These are phyloP conservation scores for Thalpophila matura DNA, from an alignment of 2,888 invertebrate genomes.

Conservation along the genomic window DNA sequence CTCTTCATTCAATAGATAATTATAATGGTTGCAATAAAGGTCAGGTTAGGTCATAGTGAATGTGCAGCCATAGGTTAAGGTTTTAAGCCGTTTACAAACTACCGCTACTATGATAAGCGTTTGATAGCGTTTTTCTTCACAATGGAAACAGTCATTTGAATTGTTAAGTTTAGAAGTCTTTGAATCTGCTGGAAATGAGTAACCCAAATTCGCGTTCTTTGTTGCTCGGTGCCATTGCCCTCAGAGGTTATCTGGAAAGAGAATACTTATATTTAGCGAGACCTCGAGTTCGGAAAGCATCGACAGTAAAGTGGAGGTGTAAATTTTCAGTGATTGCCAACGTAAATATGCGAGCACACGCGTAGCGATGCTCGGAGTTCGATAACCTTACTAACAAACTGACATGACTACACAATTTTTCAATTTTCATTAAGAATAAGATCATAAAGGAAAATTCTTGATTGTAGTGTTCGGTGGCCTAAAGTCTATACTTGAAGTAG, in stretches of 20 bases:
- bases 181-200: constrained; percentile 75
- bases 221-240: constrained; percentile 78
- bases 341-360: constrained; percentile 78
- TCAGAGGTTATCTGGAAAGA: constrained; percentile 76
- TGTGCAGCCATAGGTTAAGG: constrained; percentile 46
- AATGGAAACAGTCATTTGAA: constrained; percentile 68
- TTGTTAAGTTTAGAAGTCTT: constrained; percentile 73
- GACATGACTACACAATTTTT: constrained; percentile 38
- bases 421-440: constrained; percentile 19
- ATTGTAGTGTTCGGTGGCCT: not conserved
- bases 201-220: constrained; percentile 79
- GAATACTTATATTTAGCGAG: constrained; percentile 81
- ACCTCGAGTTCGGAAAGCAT: constrained; percentile 75
- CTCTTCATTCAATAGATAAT: constrained; percentile 38
- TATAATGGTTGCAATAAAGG: constrained; percentile 56
- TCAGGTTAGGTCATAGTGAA: constrained; percentile 49
- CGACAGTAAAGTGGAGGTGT: constrained; percentile 76
- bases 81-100: constrained; percentile 37
- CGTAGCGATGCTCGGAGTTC: constrained; percentile 75
- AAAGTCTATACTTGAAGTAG: not conserved
- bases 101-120: constrained; percentile 9
- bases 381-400: constrained; percentile 74
- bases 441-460: constrained; percentile 3
- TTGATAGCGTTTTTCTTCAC: constrained; percentile 27
- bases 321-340: constrained; percentile 83